These are phyloP conservation scores for Timema podura DNA, from an alignment of 2,888 invertebrate genomes.

Conservation along the genomic window DNA sequence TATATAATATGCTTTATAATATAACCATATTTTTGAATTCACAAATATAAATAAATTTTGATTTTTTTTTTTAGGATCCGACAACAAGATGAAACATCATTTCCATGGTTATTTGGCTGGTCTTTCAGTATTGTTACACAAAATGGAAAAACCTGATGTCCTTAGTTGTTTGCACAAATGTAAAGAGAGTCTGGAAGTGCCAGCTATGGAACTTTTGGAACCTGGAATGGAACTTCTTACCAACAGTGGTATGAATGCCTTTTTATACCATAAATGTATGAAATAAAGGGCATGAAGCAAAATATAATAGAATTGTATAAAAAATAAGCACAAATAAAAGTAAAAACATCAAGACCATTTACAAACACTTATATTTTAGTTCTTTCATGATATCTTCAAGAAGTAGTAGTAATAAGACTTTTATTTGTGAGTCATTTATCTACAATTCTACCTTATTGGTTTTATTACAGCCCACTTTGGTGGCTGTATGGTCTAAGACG, in stretches of 20 bases:
- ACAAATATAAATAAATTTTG: conserved; percentile 8
- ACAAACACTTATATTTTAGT: no score
- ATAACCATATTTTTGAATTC: neutral
- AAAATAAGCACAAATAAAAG: no score
- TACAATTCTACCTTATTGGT: no score
- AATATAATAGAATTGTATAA: neutral
- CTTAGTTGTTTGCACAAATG: conserved; percentile 75
- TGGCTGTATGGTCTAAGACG: no score
- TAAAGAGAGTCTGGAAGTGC: conserved; percentile 75
- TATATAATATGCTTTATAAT: neutral
- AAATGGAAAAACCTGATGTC: conserved; percentile 68
- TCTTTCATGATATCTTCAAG: no score
- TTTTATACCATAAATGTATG: neutral
- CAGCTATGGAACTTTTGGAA: conserved; percentile 67
- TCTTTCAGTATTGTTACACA: conserved; percentile 72
- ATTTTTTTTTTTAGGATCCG: conserved; percentile 58
- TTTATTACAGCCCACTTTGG: no score
- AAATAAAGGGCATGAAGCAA: neutral
- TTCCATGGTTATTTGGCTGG: conserved; percentile 87
- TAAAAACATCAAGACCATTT: no score
- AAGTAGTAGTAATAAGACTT: no score
- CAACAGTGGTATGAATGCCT: conserved; percentile 50
- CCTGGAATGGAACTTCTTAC: conserved; percentile 74
- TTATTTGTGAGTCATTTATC: no score
- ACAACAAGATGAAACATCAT: conserved; percentile 86